Evolutionary conservation across 2,797 vertebrate genomes (phyloP).

Genomic region (Lophius americanus): DNA sequence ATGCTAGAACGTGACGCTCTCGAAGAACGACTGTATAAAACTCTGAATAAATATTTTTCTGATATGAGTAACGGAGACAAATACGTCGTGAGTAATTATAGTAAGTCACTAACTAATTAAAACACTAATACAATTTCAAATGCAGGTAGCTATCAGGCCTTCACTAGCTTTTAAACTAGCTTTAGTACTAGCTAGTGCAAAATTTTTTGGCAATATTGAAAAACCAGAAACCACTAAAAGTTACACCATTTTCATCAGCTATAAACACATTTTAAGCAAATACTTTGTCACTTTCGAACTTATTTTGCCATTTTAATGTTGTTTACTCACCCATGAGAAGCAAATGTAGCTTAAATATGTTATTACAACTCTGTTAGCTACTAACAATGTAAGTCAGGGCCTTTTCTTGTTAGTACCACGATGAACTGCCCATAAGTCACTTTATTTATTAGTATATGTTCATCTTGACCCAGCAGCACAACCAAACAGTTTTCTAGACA

Average conservation of each 20-base stretch:
- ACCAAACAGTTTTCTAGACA: not conserved
- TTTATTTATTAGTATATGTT: conserved; percentile 10
- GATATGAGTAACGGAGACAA: not conserved
- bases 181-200: conserved; percentile 13
- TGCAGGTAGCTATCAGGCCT: not conserved
- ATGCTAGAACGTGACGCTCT: not conserved
- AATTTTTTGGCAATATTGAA: conserved; percentile 7
- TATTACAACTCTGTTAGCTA: not conserved
- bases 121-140: not conserved
- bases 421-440: not conserved
- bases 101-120: not conserved
- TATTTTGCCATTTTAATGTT: not conserved
- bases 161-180: conserved; percentile 29
- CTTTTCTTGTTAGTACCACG: not conserved
- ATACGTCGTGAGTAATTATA: not conserved
- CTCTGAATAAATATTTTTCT: not conserved
- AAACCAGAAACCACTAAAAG: not conserved
- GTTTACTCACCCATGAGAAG: conserved; percentile 29
- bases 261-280: not conserved
- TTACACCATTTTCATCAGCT: no score
- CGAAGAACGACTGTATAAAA: not conserved
- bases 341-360: not conserved
- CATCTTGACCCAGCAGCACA: not conserved
- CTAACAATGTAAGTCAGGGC: not conserved
- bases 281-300: not conserved